Conservation (phyloP, 2,888 invertebrate species). For the Troides oblongomaculatus region DNA sequence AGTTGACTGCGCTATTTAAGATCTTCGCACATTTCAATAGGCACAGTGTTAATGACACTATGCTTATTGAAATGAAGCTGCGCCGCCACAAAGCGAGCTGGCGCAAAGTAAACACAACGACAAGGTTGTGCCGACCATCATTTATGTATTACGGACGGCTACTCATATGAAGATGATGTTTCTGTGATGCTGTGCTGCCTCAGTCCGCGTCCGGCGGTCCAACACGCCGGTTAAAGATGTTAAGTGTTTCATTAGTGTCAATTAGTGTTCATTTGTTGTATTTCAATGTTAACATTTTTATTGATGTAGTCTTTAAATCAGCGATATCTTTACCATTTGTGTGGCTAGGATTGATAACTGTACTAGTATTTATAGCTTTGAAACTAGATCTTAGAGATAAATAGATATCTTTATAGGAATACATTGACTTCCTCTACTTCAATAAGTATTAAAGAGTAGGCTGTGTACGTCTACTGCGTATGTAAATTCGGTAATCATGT, state of each 20-base stretch:
- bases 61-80: conserved; percentile 3
- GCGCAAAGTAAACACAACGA: conserved; percentile 6
- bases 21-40: neutral
- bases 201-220: conserved; percentile 10
- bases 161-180: conserved; percentile 17
- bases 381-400: too few species aligned
- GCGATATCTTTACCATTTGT: too few species aligned
- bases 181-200: conserved; percentile 3
- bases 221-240: conserved; percentile 8
- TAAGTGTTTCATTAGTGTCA: neutral
- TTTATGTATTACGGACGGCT: conserved; percentile 19
- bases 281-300: too few species aligned
- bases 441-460: too few species aligned
- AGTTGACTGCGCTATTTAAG: neutral
- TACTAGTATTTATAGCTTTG: too few species aligned
- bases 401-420: too few species aligned
- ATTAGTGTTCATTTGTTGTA: too few species aligned
- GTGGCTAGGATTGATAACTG: too few species aligned
- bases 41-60: neutral
- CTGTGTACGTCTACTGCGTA: too few species aligned
- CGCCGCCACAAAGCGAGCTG: conserved; percentile 5
- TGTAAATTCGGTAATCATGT: too few species aligned
- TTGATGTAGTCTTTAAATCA: too few species aligned
- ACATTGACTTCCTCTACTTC: too few species aligned
- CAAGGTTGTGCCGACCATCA: conserved; percentile 19